Base-by-base conservation (phyloP, 2,113 vertebrate genomes). In the Castor canadensis region DNA sequence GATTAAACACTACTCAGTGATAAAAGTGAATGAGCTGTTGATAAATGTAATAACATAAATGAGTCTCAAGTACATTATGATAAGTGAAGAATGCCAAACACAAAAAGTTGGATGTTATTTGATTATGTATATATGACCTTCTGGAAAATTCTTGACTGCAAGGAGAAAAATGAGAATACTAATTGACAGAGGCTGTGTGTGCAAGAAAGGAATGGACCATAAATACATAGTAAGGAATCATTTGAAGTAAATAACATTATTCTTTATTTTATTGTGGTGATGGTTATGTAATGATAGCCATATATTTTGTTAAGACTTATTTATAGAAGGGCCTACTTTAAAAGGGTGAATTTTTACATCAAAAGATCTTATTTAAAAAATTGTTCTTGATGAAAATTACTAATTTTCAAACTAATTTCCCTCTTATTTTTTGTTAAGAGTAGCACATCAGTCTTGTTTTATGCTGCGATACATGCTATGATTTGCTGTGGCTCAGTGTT, bases 381-480 rank as follows among this genome's bases (percentile, higher is more conserved):
- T n/a, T 45, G 2, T 71, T 93, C 20, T 67, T 89, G 3, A 20
- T 92, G 28, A 92, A 89, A 94, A 84, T 4, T 75, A 73, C 3
- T 94, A 49, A 5, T 1, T 81, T 75, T 10, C 26, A 38, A 71
- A n/a, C n/a, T n/a, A n/a, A n/a, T n/a, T n/a, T n/a, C n/a, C n/a
- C n/a, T n/a, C n/a, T n/a, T n/a, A n/a, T n/a, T n/a, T 69, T 93
- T 54, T 43, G 32, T 85, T 38, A 80, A 30, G 35, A 84, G 16
- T 2, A 66, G 26, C 8, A 7, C 5, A n/a, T 1, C 3, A 49
- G 2, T 85, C 58, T 84, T 60, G 32, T 28, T 69, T 19, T n/a
- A n/a, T 20, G 0, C 7, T 6, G 22, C 16, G n/a, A 28, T 43
- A 8, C 10, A 0, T 4, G 2, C 4, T 32, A 5, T 5, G 10